These are phyloP conservation scores for Alsophila aescularia DNA, from an alignment of 2,888 invertebrate species.

Conservation along the genomic window DNA sequence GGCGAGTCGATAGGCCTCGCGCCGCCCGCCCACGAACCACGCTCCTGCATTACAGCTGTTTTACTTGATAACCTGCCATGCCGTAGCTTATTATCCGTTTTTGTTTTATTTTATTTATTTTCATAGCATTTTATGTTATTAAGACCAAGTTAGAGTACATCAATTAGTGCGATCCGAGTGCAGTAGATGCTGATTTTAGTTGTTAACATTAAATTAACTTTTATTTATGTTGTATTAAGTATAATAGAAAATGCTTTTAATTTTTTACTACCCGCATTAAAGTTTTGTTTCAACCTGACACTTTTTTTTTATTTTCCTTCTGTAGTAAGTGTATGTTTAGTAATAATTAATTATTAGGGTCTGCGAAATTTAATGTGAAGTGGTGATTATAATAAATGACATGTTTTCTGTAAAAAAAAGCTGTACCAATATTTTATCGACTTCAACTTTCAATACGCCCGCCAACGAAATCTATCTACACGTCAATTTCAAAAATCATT, in stretches of 20 bases:
- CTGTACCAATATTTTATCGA: neutral
- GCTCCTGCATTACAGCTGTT: constrained; percentile 80
- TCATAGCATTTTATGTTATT: constrained; percentile 1
- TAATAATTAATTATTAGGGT: too few relatives aligned
- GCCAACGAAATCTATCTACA: constrained; percentile 1
- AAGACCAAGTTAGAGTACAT: neutral
- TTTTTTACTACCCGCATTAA: too few relatives aligned
- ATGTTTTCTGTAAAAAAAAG: too few relatives aligned
- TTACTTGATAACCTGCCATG: constrained; percentile 65
- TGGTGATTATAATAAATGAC: too few relatives aligned
- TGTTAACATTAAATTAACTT: too few relatives aligned
- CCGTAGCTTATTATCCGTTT: constrained; percentile 38
- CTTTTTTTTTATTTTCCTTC: too few relatives aligned
- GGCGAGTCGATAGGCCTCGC: constrained; percentile 68
- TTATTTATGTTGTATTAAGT: too few relatives aligned
- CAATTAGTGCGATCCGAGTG: neutral
- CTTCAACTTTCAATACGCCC: neutral
- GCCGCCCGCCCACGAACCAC: constrained; percentile 72
- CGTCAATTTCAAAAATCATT: constrained; percentile 25
- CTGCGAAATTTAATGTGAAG: too few relatives aligned
- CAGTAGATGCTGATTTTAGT: neutral
- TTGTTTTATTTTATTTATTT: constrained; percentile 11
- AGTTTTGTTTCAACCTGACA: too few relatives aligned
- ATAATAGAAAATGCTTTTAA: too few relatives aligned
- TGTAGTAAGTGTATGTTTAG: too few relatives aligned